Evolutionary conservation across 2,113 vertebrate species (phyloP), one percentile per base, ranked within the genome.

Genomic region (Gallinago undulata): DNA sequence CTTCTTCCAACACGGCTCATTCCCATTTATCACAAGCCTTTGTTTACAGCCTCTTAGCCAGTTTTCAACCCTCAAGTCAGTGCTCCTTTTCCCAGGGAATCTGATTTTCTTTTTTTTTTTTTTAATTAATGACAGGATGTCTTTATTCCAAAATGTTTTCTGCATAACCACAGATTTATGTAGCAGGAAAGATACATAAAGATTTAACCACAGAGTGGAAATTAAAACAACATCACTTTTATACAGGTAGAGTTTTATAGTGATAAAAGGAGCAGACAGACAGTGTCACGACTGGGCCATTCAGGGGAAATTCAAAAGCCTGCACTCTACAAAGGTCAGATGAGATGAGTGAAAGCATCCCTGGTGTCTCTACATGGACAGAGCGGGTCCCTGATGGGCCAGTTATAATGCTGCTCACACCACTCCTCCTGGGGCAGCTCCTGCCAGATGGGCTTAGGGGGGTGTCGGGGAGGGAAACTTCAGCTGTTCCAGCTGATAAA

Each of bases 21-120:
- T 94, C 89, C 53, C 85, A 95, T 96, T 96, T 94, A 96, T 96
- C 93, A 95, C 53, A 89, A 77, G 47, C 62, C 69, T 86, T 82
- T 91, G 89, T 86, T 95, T 88, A 97, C 63, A 89, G 83, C 53
- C 69, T 87, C 50, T 85, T 78, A 0, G 0, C 81, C 23, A 17
- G 76, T 77, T 93, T 92, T 85, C 70, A 93, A n/a, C 66, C 76
- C 80, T 82, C 41, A 69, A 92, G 62, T 77, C 87, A 81, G 57
- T 77, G 63, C 45, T 56, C 83, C 41, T 55, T 96, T 63, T 91
- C 86, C 43, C 50, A 93, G 75, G 37, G 43, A 90, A 94, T 86
- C 35, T 3, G 4, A 11, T 55, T 88, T 56, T 39, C 12, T 39
- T 13, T 27, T 15, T 48, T 30, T 41, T 24, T 55, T 35, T 68